Percentiles rank a stretch among this genome's conserved stretches.
Evolutionary conservation across 2,888 invertebrate genomes (phyloP).

Genomic region (Pristionchus exspectatus): DNA sequence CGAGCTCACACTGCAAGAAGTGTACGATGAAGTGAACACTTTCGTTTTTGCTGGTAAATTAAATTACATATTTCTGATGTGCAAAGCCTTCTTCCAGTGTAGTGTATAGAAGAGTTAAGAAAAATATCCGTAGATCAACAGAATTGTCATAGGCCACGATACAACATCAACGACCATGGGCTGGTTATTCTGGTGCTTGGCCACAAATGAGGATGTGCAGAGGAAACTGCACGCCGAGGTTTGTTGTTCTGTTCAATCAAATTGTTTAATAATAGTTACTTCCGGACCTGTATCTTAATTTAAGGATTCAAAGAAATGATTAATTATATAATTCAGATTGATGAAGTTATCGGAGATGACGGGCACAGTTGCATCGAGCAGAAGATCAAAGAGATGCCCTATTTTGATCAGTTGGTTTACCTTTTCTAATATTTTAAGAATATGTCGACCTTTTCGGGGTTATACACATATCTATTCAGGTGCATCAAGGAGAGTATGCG

Average conservation of each 20-base stretch:
- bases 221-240: slow-evolving; percentile 50
- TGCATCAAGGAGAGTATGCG: slow-evolving; percentile 56
- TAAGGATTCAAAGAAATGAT: neutral
- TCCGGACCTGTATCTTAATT: neutral
- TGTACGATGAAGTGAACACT: slow-evolving; percentile 81
- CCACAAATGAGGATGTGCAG: slow-evolving; percentile 57
- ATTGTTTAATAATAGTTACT: neutral
- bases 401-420: slow-evolving; percentile 58
- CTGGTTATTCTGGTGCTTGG: slow-evolving; percentile 62
- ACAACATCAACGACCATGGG: slow-evolving; percentile 58
- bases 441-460: neutral
- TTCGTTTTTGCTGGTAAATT: slow-evolving; percentile 80
- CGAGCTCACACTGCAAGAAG: slow-evolving; percentile 78
- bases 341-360: slow-evolving; percentile 54
- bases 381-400: slow-evolving; percentile 62
- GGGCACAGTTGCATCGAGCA: slow-evolving; percentile 37
- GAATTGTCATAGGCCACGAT: slow-evolving; percentile 57
- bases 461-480: neutral
- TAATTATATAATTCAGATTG: slow-evolving; percentile 32
- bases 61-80: neutral
- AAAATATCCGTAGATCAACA: neutral
- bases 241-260: neutral
- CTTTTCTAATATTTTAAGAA: neutral
- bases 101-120: neutral
- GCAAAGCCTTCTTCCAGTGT: neutral